These are phyloP conservation scores for Apeltes quadracus DNA, from an alignment of 2,113 vertebrate species.

Conservation along the genomic window DNA sequence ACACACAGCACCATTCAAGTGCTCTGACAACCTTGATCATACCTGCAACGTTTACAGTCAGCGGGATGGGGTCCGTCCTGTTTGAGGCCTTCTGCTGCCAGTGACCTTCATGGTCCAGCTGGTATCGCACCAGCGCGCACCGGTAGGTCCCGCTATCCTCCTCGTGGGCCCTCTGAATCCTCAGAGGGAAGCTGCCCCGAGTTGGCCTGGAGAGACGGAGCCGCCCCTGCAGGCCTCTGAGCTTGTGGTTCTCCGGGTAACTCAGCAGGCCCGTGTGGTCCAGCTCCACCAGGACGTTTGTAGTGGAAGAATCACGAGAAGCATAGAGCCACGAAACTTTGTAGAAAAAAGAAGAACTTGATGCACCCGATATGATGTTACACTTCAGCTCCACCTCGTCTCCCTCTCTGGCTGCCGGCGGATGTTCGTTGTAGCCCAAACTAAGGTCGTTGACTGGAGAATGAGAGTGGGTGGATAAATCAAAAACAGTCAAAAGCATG, in stretches of 20 bases:
- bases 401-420: constrained; percentile 46
- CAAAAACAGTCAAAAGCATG: neutral
- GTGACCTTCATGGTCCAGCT: constrained; percentile 46
- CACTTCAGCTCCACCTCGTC: constrained; percentile 54
- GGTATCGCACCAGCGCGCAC: constrained; percentile 73
- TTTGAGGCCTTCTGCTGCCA: constrained; percentile 64
- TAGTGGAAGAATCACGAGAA: neutral
- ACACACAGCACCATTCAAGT: neutral
- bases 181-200: constrained; percentile 55
- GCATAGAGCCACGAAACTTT: constrained; percentile 67
- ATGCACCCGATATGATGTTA: constrained; percentile 45
- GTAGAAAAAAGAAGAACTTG: constrained; percentile 52
- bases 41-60: constrained; percentile 70
- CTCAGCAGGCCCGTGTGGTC: constrained; percentile 61
- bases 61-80: constrained; percentile 32
- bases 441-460: constrained; percentile 57
- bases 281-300: constrained; percentile 47
- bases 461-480: neutral
- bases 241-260: constrained; percentile 13
- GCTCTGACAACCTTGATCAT: constrained; percentile 12
- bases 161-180: constrained; percentile 47
- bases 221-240: constrained; percentile 45
- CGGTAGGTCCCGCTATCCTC: constrained; percentile 68
- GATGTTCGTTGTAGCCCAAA: constrained; percentile 27
- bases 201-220: constrained; percentile 63